Conservation (phyloP, 2,888 invertebrate genomes). For the Drosophila aldrichi region DNA sequence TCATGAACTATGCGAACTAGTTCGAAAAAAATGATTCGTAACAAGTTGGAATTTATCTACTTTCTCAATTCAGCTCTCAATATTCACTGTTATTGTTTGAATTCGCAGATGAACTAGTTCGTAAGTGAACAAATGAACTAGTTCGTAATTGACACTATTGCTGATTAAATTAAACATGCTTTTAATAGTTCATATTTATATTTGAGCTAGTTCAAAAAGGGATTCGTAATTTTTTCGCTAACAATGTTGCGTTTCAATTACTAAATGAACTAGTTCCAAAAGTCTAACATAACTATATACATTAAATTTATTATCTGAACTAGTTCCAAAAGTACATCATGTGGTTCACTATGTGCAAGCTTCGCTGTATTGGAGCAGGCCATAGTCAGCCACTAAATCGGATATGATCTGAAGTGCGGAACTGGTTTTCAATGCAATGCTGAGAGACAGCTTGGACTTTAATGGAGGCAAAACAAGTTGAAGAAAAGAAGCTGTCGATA, state of each 20-base stretch:
- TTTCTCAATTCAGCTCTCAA: neutral
- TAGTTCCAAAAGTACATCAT: neutral
- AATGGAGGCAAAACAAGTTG: neutral
- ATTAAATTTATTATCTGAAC: neutral
- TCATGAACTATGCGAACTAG: neutral
- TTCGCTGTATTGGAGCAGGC: neutral
- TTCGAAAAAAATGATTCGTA: neutral
- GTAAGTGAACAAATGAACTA: no score
- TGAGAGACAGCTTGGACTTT: neutral
- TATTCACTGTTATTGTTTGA: neutral
- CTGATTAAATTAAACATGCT: no score
- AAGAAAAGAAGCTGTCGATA: conserved; percentile 1
- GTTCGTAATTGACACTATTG: no score
- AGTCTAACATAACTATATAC: no score
- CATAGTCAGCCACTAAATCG: neutral
- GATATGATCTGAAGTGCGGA: neutral
- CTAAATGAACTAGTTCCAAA: neutral
- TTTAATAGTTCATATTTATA: no score
- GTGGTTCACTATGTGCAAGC: neutral
- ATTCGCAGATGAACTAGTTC: no score
- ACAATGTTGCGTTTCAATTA: no score
- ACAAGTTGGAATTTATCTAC: neutral
- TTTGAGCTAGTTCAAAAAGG: neutral
- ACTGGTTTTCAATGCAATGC: neutral
- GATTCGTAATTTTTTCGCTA: neutral